These are phyloP conservation scores for Cheirogaleus medius DNA, from an alignment of 2,113 vertebrate genomes.

Conservation along the genomic window DNA sequence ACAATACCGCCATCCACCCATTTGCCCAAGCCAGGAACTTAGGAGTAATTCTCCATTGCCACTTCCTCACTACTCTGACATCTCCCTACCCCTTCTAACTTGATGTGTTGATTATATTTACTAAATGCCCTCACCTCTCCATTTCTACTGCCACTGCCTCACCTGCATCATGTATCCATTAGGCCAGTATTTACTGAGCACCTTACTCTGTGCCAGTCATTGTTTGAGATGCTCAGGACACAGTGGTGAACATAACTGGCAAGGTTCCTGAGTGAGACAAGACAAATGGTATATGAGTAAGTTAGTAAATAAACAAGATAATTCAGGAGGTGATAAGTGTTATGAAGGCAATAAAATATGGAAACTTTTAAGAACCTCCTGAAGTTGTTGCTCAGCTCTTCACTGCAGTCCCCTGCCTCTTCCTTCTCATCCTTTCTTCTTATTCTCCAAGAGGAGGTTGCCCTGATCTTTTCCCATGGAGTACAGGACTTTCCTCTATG, in stretches of 20 bases:
- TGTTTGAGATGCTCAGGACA: constrained; percentile 10
- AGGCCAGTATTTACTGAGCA: constrained; percentile 34
- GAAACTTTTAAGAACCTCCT: background rate
- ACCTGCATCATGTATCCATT: constrained; percentile 27
- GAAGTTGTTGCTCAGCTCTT: background rate
- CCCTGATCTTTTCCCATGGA: background rate
- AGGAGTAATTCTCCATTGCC: background rate
- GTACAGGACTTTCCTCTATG: background rate
- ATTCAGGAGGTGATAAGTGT: background rate
- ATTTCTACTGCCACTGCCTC: background rate
- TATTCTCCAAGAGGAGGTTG: background rate
- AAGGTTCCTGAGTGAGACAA: background rate
- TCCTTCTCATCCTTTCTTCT: background rate
- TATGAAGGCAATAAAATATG: background rate
- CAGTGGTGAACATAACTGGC: background rate
- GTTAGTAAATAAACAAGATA: background rate
- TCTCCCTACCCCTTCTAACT: background rate
- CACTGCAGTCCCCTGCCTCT: background rate
- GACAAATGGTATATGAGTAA: background rate
- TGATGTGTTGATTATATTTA: background rate
- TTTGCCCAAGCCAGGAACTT: background rate
- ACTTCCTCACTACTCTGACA: background rate
- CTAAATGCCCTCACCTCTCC: background rate
- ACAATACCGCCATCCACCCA: background rate
- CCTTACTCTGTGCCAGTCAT: background rate